Base-by-base conservation (phyloP, 2,113 vertebrate species). In the Myocastor coypus region DNA sequence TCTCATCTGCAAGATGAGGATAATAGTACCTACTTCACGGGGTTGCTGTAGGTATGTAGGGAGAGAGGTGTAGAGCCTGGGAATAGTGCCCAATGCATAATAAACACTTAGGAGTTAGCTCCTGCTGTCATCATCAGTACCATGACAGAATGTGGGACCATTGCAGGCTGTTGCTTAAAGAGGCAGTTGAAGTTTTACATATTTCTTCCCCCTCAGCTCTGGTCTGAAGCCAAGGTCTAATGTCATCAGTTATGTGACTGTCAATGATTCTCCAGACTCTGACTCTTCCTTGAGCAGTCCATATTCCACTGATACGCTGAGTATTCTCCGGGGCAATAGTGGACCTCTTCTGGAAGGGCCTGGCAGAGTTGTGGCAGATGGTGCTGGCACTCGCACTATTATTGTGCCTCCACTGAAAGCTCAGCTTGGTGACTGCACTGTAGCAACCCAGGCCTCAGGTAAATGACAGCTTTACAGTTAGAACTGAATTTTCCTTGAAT, bases 191-290 rank as follows among this genome's bases (percentile, higher is more conserved):
- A 73, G 75, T 92, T 80, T 91, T 59, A n/a, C 50, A 22, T 73
- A 5, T 77, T 91, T 95, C 52, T 80, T 1, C 12, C 66, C 87
- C 81, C 71, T 77, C 97, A 99, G 99, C 98, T 99, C 99, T 89
- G 98, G 98, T 66, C 97, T 98, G 92, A 99, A 99, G 97, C 99
- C 99, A 97, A 98, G 99, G 92, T 98, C 99, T 90, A 99, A 99
- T 12, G 99, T 99, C 97, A 99, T 99, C 98, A 99, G 99, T 98
- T 99, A 99, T 1, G 99, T 99, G 94, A 99, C 99, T 0, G 99
- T 99, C 46, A 99, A 99, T 24, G 99, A 99, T 97, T 99, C 99
- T 83, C 99, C 99, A 1, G 99, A 99, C 98, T 99, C 99, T 0
- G 99, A 99, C 98, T 99, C 99, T 5, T 99, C 99, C 93, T 98